Evolutionary conservation across 2,797 vertebrate genomes (phyloP).

Genomic region (Enteromius thamalakanensis): DNA sequence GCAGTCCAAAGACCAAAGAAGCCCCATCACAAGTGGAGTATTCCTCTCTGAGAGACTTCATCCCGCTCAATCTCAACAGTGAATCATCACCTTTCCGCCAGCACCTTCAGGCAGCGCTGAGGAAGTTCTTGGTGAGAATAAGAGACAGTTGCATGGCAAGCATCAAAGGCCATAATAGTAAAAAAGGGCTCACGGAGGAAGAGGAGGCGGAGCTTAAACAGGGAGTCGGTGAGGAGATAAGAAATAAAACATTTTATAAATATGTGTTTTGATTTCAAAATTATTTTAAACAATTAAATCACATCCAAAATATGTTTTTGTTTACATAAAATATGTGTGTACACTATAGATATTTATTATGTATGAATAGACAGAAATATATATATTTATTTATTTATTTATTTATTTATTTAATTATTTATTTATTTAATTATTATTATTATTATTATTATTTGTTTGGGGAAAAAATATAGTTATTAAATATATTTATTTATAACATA

Average conservation of each 20-base stretch:
- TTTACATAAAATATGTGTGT: too few species aligned
- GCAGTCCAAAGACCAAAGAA: slow-evolving; percentile 81
- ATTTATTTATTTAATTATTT: too few species aligned
- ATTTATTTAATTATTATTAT: too few species aligned
- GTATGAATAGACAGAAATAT: too few species aligned
- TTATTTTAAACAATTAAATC: background rate
- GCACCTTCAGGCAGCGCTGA: slow-evolving; percentile 81
- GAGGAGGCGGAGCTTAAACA: slow-evolving; percentile 62
- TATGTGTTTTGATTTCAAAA: background rate
- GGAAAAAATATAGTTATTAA: too few species aligned
- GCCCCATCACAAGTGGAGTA: slow-evolving; percentile 73
- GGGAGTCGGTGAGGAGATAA: slow-evolving; percentile 80
- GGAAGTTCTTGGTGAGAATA: slow-evolving; percentile 82
- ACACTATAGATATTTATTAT: too few species aligned
- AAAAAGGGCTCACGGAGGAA: slow-evolving; percentile 40
- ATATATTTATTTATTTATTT: too few species aligned
- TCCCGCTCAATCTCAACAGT: slow-evolving; percentile 86
- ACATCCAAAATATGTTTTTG: too few species aligned
- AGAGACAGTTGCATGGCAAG: slow-evolving; percentile 83
- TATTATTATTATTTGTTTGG: too few species aligned
- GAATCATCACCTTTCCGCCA: slow-evolving; percentile 89
- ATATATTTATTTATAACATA: too few species aligned
- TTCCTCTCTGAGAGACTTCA: slow-evolving; percentile 74
- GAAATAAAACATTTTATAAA: background rate
- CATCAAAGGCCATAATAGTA: slow-evolving; percentile 71